Evolutionary conservation across 2,888 invertebrate species (phyloP).

Genomic region (Frankliniella intonsa): DNA sequence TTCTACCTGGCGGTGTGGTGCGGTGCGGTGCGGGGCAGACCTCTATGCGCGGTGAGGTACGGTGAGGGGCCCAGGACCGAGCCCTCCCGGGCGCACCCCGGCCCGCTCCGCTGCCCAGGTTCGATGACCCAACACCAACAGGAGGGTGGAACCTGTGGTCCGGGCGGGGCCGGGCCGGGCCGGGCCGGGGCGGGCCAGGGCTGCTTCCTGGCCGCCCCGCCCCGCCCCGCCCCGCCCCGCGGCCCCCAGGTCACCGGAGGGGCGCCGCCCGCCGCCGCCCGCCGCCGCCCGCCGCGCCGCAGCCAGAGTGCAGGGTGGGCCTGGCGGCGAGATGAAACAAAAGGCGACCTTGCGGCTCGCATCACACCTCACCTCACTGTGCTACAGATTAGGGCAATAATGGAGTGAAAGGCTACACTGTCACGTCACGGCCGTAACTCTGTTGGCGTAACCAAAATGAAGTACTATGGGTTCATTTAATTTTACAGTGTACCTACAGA

Average conservation of each 20-base stretch:
- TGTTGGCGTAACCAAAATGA: too few species aligned
- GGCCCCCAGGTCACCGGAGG: neutral
- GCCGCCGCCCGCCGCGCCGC: neutral
- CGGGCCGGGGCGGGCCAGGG: neutral
- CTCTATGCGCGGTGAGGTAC: neutral
- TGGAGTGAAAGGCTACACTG: too few species aligned
- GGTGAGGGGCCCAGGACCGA: neutral
- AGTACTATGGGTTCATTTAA: too few species aligned
- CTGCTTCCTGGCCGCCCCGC: neutral
- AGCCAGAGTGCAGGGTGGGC: neutral
- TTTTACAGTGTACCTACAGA: neutral
- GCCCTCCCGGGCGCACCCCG: neutral
- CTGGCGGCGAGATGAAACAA: too few species aligned
- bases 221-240: neutral
- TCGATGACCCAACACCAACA: neutral
- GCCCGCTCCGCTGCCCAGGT: neutral
- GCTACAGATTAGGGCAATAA: too few species aligned
- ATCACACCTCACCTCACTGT: too few species aligned
- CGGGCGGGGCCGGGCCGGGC: neutral
- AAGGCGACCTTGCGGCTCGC: too few species aligned
- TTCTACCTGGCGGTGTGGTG: neutral
- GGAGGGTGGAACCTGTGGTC: neutral
- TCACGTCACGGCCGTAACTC: too few species aligned
- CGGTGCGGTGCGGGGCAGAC: neutral
- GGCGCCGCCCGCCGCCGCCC: neutral